phyloP scores from a whole-genome alignment of 2,113 vertebrate genomes.

The Synchiropus splendidus region DNA sequence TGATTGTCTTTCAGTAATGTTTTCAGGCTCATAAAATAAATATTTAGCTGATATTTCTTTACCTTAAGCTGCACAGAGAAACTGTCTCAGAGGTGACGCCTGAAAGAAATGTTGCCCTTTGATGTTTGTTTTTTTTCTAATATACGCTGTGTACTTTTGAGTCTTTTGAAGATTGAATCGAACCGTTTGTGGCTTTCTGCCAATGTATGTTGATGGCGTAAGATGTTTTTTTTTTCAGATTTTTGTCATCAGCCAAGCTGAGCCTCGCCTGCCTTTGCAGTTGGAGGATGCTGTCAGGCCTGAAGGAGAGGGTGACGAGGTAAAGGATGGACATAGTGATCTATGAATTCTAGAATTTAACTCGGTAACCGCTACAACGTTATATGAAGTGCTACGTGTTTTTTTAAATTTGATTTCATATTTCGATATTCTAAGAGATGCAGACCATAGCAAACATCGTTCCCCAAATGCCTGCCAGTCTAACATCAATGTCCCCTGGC shows the following conservation, averaged over 20 bases:
- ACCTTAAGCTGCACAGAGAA: too few relatives aligned
- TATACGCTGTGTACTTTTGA: background rate
- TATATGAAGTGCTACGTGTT: background rate
- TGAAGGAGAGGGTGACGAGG: conserved; percentile 91
- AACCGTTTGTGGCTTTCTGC: too few relatives aligned
- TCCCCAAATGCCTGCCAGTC: conserved; percentile 27
- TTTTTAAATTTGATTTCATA: background rate
- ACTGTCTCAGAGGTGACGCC: too few relatives aligned
- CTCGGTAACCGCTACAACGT: too few relatives aligned
- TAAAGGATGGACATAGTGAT: conserved; percentile 51
- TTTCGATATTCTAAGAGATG: conserved; percentile 28
- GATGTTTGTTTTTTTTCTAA: background rate
- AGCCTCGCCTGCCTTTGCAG: conserved; percentile 87
- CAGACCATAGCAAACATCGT: conserved; percentile 12
- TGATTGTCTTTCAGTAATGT: too few relatives aligned
- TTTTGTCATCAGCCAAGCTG: conserved; percentile 91
- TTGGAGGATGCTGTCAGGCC: conserved; percentile 91
- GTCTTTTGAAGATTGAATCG: too few relatives aligned
- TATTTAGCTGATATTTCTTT: too few relatives aligned
- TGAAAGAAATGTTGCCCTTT: background rate
- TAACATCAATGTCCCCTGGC: conserved; percentile 24
- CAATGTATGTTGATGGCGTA: too few relatives aligned
- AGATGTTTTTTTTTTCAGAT: conserved; percentile 66
- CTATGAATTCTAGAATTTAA: too few relatives aligned
- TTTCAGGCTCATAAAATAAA: too few relatives aligned